Percentiles rank a stretch among this genome's conserved stretches.
Conservation (phyloP, 2,888 invertebrate genomes). For the Tetragnatha montana region DNA sequence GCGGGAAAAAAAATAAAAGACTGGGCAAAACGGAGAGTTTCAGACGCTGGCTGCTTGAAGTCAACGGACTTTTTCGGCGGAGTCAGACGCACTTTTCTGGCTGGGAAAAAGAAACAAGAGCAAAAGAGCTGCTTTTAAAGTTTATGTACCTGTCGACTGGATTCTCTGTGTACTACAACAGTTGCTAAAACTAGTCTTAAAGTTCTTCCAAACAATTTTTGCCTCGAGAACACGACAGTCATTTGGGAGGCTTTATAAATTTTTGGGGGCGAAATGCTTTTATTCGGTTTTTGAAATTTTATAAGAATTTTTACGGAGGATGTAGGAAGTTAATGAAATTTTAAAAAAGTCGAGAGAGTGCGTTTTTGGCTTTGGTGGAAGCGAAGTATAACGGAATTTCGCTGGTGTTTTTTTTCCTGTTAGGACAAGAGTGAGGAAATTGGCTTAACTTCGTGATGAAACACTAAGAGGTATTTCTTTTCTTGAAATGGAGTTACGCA, state of each 20-base stretch:
- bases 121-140: not conserved
- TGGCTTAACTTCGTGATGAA: too few species aligned
- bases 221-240: not conserved
- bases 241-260: not conserved
- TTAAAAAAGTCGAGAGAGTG: not conserved
- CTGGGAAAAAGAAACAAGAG: not conserved
- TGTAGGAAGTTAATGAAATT: not conserved
- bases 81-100: not conserved
- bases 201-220: not conserved
- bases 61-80: constrained; percentile 37
- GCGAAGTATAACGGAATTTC: too few species aligned
- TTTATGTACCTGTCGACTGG: not conserved
- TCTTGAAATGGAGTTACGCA: too few species aligned
- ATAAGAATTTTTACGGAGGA: not conserved
- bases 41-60: constrained; percentile 6
- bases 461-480: too few species aligned
- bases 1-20: not conserved
- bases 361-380: too few species aligned
- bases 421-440: too few species aligned
- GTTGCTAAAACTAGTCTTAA: not conserved
- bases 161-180: not conserved
- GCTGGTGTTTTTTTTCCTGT: too few species aligned
- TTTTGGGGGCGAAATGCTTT: not conserved
- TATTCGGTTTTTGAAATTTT: not conserved
- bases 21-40: not conserved